Base-by-base conservation (phyloP, 1,140 invertebrate species). In the Potamilus streckersoni region DNA sequence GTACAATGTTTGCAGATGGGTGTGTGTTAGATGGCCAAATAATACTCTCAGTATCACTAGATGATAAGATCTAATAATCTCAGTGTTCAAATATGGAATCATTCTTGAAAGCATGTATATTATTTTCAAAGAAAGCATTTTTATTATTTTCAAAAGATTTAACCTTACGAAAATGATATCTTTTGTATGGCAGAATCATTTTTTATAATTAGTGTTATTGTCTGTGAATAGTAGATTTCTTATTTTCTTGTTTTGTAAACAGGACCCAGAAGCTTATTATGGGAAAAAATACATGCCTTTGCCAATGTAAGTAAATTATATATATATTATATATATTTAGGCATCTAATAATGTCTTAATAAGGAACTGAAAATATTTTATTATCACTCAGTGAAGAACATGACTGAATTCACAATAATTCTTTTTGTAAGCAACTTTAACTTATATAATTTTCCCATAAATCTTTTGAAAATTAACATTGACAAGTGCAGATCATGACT, bases 231-330 rank as follows among this genome's bases (percentile, higher is more conserved):
- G 11, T 16, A 61, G 55, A 74, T 61, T 67, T n/a, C n/a, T 16
- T 65, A 38, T 68, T 69, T 20, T 61, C 67, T 69, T 64, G 4
- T 59, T 62, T 16, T 23, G 66, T 70, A 38, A n/a, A 61, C 69
- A 87, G 83, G 87, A 89, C 80, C 85, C 87, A 71, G 74, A 86
- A 58, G 84, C 80, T 19, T 69, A 73, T 17, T 82, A 68, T 78
- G 81, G 78, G 19, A 83, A 84, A 69, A 81, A 86, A 31, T 82
- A 80, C 71, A 78, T 84, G 69, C 85, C 85, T 59, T 56, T 84
- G 62, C 68, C 74, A 23, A 80, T 79, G 85, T 86, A 73, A 82
- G 80, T 82, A 38, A 38, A 38, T 38, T 6, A 38, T 38, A 38
- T 38, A 38, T 38, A 38, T 6, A 38, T 38, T 31, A 31, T 31